Conservation (phyloP, 2,888 invertebrate species). For the Cartodere bifasciata region DNA sequence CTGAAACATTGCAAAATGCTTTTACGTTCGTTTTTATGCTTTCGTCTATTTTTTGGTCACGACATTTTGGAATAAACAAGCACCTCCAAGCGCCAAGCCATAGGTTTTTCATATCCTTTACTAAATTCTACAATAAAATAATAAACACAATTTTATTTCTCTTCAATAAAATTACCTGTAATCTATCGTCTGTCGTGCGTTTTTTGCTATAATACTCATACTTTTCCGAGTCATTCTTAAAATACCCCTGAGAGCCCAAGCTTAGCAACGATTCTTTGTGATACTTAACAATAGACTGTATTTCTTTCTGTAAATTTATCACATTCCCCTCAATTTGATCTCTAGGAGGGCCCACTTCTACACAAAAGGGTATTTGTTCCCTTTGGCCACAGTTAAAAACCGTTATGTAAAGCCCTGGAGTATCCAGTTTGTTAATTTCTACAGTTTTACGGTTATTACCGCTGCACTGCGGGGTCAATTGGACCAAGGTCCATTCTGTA, state of each 20-base stretch:
- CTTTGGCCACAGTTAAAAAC: conserved; percentile 28
- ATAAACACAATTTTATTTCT: not conserved
- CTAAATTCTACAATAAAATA: not conserved
- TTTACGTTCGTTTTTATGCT: not conserved
- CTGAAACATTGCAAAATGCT: not conserved
- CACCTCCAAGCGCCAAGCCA: conserved; percentile 1
- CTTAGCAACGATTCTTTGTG: not conserved
- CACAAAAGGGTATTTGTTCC: conserved; percentile 22
- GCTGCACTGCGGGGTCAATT: conserved; percentile 37
- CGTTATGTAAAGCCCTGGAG: conserved; percentile 24
- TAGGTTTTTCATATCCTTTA: conserved; percentile 1
- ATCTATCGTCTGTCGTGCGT: not conserved
- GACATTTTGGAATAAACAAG: not conserved
- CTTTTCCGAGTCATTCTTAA: not conserved
- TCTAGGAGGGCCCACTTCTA: conserved; percentile 14
- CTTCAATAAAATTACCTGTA: not conserved
- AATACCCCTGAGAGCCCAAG: not conserved
- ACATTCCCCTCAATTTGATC: conserved; percentile 2
- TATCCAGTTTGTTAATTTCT: conserved; percentile 17
- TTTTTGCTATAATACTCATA: not conserved
- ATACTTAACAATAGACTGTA: not conserved
- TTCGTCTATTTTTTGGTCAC: not conserved
- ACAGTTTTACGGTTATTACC: conserved; percentile 20
- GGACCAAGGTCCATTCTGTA: conserved; percentile 48
- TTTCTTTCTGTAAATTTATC: conserved; percentile 3